Base-by-base conservation (phyloP, 2,113 vertebrate genomes). In the Percopsis transmontana region DNA sequence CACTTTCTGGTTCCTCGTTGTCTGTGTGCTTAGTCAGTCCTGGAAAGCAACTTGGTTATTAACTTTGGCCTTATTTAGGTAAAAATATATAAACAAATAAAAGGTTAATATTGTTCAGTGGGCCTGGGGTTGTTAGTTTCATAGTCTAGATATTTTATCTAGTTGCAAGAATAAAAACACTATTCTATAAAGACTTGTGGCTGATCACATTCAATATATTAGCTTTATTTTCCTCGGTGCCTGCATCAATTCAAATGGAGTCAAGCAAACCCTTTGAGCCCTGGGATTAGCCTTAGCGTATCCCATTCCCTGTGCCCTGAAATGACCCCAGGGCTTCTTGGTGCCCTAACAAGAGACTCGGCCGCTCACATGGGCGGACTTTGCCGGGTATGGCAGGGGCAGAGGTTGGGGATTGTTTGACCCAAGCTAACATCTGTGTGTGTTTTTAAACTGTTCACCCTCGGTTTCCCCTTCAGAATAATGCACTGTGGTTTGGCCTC, bases 271-370 rank as follows among this genome's bases (percentile, higher is more conserved):
- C 50, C 53, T 62, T 57, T 72, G 61, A 56, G 39, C 39, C 58
- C 13, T 50, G 62, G 63, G 41, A 75, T 67, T 33, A 76, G 27
- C 18, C 39, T 13, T 9, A 67, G 14, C 19, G 51, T 42, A 44
- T 68, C 38, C 41, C 8, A 41, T 2, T n/a, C 40, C 68, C 39
- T 41, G 2, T 4, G 11, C 41, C 44, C 39, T 10, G 6, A 0
- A 63, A 41, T 41, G 0, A 0, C 68, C 33, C 45, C 58, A 0
- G 14, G 54, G 58, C n/a, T 52, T 38, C 56, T 63, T 60, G 0
- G 38, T 9, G 51, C 47, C 62, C 64, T 50, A 78, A 74, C 9
- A 57, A 76, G 62, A 70, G 66, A 76, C 72, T 69, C 56, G 8
- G 38, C 42, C 2, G 62, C 40, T 45, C 42, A 45, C 19, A 1